These are phyloP conservation scores for Phanerotoma sp. DNA, from an alignment of 2,888 invertebrate genomes.

Conservation along the genomic window DNA sequence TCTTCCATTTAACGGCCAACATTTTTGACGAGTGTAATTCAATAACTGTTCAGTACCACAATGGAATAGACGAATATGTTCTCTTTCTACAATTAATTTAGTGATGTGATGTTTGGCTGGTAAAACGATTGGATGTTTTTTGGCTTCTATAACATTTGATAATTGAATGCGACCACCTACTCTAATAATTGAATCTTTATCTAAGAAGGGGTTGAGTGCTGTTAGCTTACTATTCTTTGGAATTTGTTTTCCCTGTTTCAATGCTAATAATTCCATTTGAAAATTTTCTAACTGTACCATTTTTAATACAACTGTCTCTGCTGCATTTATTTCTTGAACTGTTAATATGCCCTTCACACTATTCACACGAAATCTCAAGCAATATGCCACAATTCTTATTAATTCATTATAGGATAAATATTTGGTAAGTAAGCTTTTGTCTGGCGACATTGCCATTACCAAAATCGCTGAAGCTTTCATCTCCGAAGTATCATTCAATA, in stretches of 20 bases:
- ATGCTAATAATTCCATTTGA: constrained; percentile 5
- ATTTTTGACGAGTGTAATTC: constrained; percentile 29
- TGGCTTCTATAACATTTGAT: constrained; percentile 11
- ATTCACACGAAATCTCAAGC: constrained; percentile 8
- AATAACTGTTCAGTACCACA: constrained; percentile 33
- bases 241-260: neutral
- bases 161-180: constrained; percentile 23
- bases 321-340: constrained; percentile 17
- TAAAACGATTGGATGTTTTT: constrained; percentile 23
- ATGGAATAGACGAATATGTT: constrained; percentile 33
- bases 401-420: neutral
- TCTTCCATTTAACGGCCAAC: constrained; percentile 42
- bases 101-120: constrained; percentile 18
- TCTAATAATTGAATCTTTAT: constrained; percentile 19
- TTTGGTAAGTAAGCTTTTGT: constrained; percentile 11
- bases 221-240: constrained; percentile 15
- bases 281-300: constrained; percentile 23
- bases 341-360: neutral
- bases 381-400: constrained; percentile 16
- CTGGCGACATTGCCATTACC: constrained; percentile 18
- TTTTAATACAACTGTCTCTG: constrained; percentile 19
- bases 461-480: constrained; percentile 9
- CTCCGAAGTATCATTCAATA: constrained; percentile 1
- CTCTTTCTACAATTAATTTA: constrained; percentile 19
- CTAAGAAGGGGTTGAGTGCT: constrained; percentile 17